Percentiles rank a stretch among this genome's conserved stretches.
Evolutionary conservation across 2,113 vertebrate genomes (phyloP).

Genomic region (Zosterops japonicus): DNA sequence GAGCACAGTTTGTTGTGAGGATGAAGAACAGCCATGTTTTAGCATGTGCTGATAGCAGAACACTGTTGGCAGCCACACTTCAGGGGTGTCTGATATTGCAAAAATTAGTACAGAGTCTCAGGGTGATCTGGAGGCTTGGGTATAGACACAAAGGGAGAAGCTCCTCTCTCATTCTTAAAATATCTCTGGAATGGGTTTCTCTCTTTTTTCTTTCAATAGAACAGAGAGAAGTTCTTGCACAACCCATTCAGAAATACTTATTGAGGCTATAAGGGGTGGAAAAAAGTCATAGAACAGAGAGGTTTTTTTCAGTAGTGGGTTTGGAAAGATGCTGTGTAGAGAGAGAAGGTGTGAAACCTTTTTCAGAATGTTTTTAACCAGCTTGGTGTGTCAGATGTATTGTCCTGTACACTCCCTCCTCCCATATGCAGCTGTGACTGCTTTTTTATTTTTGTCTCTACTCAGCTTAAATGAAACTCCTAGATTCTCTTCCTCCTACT

Average conservation of each 20-base stretch:
- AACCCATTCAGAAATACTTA: background rate
- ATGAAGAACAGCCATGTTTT: accelerated
- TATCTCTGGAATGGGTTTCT: background rate
- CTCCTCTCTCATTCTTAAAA: background rate
- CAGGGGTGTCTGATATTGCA: background rate
- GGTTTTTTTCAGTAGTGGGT: background rate
- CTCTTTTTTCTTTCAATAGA: background rate
- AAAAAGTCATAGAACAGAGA: background rate
- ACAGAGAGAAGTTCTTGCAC: background rate
- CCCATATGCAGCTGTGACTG: background rate
- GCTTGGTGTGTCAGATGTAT: background rate
- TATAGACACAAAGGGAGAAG: background rate
- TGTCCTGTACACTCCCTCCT: background rate
- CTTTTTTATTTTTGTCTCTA: background rate
- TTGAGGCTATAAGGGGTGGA: background rate
- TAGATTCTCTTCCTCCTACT: background rate
- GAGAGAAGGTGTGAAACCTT: background rate
- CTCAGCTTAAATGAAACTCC: background rate
- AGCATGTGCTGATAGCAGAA: background rate
- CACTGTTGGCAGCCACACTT: background rate
- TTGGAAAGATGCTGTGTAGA: background rate
- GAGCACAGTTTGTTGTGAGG: background rate
- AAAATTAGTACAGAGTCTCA: background rate
- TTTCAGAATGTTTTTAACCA: background rate
- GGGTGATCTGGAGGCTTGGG: background rate